Percentiles rank a stretch among this genome's conserved stretches.
phyloP scores from a whole-genome alignment of 2,888 invertebrate genomes.

The Tupiocoris notatus region DNA sequence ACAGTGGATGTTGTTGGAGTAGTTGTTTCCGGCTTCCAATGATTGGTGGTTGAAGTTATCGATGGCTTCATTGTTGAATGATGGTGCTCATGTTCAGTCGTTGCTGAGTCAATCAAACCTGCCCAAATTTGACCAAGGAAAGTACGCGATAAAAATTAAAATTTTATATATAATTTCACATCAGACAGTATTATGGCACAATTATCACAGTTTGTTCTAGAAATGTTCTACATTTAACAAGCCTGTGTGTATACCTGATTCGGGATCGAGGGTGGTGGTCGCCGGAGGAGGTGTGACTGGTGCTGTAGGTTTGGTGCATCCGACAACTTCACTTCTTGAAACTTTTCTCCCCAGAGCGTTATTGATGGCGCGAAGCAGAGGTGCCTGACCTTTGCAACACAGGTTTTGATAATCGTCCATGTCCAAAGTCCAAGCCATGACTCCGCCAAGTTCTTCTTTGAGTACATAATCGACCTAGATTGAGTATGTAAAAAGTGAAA shows the following conservation, averaged over 20 bases:
- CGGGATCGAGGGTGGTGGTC: slow-evolving; percentile 67
- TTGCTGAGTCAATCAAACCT: slow-evolving; percentile 38
- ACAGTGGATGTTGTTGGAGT: slow-evolving; percentile 48
- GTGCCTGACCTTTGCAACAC: slow-evolving; percentile 77
- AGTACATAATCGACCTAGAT: slow-evolving; percentile 71
- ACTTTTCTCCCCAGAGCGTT: slow-evolving; percentile 64
- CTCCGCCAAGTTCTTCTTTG: slow-evolving; percentile 72
- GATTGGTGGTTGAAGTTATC: slow-evolving; percentile 45
- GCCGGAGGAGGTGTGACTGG: slow-evolving; percentile 76
- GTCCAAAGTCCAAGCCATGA: slow-evolving; percentile 84
- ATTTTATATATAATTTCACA: no score
- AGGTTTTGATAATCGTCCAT: slow-evolving; percentile 82
- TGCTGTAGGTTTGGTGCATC: slow-evolving; percentile 69
- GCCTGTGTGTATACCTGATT: no score
- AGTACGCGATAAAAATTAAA: no score
- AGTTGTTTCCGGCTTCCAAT: slow-evolving; percentile 48
- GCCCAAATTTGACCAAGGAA: no score
- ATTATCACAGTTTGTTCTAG: no score
- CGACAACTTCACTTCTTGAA: slow-evolving; percentile 55
- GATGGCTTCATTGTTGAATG: slow-evolving; percentile 16
- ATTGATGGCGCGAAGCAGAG: slow-evolving; percentile 73
- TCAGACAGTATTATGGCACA: no score
- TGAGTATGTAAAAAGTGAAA: no score
- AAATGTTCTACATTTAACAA: no score
- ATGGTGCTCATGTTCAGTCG: slow-evolving; percentile 47